These are phyloP conservation scores for Pseudochaenichthys georgianus DNA, from an alignment of 2,797 vertebrate genomes.

Conservation along the genomic window DNA sequence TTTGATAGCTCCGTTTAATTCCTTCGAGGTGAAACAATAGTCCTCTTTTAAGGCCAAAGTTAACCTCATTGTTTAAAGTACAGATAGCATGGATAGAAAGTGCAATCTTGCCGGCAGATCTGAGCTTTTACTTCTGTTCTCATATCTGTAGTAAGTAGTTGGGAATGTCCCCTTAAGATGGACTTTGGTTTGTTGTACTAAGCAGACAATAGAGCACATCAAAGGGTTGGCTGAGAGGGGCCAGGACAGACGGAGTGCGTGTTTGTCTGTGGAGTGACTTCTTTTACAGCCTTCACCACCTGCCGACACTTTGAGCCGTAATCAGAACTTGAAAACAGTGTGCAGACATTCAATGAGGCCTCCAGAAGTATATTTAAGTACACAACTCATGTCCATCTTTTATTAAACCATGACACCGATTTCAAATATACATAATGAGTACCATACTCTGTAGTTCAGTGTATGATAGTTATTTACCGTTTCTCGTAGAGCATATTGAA, in stretches of 20 bases:
- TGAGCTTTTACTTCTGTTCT: constrained; percentile 33
- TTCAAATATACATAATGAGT: constrained; percentile 98
- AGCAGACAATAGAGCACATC: constrained; percentile 64
- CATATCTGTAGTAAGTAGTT: constrained; percentile 24
- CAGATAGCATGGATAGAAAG: not conserved
- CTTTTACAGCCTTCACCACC: constrained; percentile 78
- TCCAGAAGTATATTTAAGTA: constrained; percentile 87
- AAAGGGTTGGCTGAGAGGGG: constrained; percentile 47
- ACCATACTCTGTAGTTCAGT: constrained; percentile 90
- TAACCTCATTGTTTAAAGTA: constrained; percentile 1
- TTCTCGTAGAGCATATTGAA: constrained; percentile 85
- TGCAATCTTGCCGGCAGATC: constrained; percentile 45
- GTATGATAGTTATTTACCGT: constrained; percentile 93
- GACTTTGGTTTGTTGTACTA: constrained; percentile 78
- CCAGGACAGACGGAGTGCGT: constrained; percentile 19
- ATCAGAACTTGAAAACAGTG: not conserved
- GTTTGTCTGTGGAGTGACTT: constrained; percentile 51
- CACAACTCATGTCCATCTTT: constrained; percentile 92
- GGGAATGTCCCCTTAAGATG: constrained; percentile 73
- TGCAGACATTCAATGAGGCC: constrained; percentile 13
- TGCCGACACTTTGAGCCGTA: constrained; percentile 60
- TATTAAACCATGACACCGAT: constrained; percentile 97
- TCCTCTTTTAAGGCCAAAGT: constrained; percentile 6
- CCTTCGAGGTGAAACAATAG: not conserved
- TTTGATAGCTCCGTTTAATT: not conserved